These are phyloP conservation scores for Salarias fasciatus DNA, from an alignment of 2,797 vertebrate species.

Conservation along the genomic window DNA sequence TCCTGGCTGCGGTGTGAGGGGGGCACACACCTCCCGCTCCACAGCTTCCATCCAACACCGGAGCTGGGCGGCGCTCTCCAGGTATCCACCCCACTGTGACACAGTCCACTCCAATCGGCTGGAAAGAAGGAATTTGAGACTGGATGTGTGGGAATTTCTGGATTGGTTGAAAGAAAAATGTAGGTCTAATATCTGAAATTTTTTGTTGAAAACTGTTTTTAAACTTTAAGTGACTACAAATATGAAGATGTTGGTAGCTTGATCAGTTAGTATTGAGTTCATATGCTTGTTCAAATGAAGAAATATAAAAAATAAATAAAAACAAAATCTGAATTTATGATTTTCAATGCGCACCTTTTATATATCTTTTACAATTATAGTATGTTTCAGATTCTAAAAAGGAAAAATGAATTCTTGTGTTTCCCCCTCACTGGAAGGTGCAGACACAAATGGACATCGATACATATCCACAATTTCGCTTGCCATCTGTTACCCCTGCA, in stretches of 20 bases:
- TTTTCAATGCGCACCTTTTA: no score
- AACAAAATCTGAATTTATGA: no score
- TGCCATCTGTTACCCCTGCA: conserved; percentile 66
- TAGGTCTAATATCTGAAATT: not conserved
- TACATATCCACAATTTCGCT: conserved; percentile 50
- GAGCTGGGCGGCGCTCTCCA: conserved; percentile 89
- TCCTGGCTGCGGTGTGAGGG: conserved; percentile 87
- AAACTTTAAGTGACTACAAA: no score
- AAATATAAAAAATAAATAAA: no score
- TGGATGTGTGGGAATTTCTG: not conserved
- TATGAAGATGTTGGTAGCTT: no score
- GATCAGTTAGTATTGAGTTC: no score
- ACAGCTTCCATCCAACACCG: conserved; percentile 92
- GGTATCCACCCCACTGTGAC: conserved; percentile 91
- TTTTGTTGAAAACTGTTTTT: not conserved
- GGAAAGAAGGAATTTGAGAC: conserved; percentile 12
- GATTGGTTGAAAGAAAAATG: not conserved
- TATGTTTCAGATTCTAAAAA: not conserved
- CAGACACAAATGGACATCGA: conserved; percentile 46
- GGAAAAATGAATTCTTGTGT: conserved; percentile 24
- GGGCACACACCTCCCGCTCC: conserved; percentile 87
- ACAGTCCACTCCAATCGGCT: conserved; percentile 93
- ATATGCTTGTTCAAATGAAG: no score
- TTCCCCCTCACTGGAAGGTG: conserved; percentile 37
- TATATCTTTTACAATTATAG: no score